These are phyloP conservation scores for Percina caprodes DNA, from an alignment of 2,113 vertebrate species.

Conservation along the genomic window DNA sequence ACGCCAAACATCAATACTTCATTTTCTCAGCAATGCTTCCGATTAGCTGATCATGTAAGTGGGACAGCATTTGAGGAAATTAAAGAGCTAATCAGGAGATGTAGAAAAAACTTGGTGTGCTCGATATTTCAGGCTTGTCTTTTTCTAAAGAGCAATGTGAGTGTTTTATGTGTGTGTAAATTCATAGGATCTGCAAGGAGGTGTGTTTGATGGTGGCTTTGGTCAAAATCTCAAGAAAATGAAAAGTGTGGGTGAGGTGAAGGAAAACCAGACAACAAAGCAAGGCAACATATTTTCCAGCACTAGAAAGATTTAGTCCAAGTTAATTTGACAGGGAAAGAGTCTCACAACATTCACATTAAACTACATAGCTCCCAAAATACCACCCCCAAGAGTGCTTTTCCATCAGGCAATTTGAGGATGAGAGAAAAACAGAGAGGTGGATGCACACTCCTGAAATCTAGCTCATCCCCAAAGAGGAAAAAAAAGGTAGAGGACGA, in stretches of 20 bases:
- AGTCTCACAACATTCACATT: slow-evolving; percentile 35
- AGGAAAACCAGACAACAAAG: slow-evolving; percentile 29
- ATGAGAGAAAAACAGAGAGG: slow-evolving; percentile 18
- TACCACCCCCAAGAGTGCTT: slow-evolving; percentile 45
- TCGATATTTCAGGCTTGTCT: slow-evolving; percentile 35
- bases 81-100: slow-evolving; percentile 51
- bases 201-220: slow-evolving; percentile 16
- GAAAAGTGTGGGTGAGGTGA: slow-evolving; percentile 13
- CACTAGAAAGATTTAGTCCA: slow-evolving; percentile 32
- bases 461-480: slow-evolving; percentile 46
- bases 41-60: slow-evolving; percentile 59
- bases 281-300: slow-evolving; percentile 11
- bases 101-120: slow-evolving; percentile 2
- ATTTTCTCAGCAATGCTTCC: slow-evolving; percentile 58
- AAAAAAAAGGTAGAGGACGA: slow-evolving; percentile 21
- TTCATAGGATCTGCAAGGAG: neutral
- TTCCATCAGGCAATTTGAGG: slow-evolving; percentile 30
- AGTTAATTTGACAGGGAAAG: slow-evolving; percentile 45
- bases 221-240: slow-evolving; percentile 27
- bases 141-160: slow-evolving; percentile 38
- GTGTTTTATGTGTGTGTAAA: slow-evolving; percentile 10
- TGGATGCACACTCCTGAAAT: slow-evolving; percentile 40
- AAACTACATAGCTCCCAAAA: slow-evolving; percentile 49
- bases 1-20: slow-evolving; percentile 46
- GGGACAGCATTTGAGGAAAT: slow-evolving; percentile 56